These are phyloP conservation scores for Ladona fulva DNA, from an alignment of 1,140 invertebrate species.

Conservation along the genomic window DNA sequence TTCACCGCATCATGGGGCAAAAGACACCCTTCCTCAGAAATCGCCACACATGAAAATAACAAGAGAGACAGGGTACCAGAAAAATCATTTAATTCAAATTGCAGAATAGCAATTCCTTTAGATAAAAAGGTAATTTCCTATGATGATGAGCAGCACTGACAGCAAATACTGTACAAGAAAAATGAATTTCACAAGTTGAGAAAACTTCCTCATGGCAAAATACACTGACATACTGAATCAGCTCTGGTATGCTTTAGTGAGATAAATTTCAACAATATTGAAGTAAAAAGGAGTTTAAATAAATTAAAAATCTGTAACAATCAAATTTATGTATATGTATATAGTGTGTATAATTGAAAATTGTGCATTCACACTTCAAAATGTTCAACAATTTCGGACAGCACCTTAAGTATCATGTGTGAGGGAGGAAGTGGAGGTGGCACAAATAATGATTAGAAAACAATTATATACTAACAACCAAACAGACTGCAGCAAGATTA, in stretches of 20 bases:
- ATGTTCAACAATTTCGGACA: constrained; percentile 6
- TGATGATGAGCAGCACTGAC: constrained; percentile 3
- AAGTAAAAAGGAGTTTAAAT: constrained; percentile 8
- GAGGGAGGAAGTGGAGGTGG: neutral
- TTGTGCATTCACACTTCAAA: constrained; percentile 1
- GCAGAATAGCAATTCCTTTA: neutral
- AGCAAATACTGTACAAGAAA: constrained; percentile 7
- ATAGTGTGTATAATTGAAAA: constrained; percentile 8
- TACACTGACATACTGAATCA: neutral
- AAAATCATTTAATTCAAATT: constrained; percentile 9
- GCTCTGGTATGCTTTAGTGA: constrained; percentile 4
- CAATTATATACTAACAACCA: neutral
- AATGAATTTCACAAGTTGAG: neutral
- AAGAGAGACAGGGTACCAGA: neutral
- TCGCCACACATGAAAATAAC: neutral
- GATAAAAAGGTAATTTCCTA: constrained; percentile 7
- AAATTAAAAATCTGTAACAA: constrained; percentile 2
- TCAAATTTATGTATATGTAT: constrained; percentile 9
- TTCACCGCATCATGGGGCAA: no score
- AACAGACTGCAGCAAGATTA: neutral
- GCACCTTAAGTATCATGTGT: neutral
- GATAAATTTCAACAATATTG: constrained; percentile 8
- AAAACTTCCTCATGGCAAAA: neutral
- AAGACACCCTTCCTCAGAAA: neutral
- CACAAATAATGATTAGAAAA: neutral